Conservation (phyloP, 2,888 invertebrate species). For the Pollenia griseotomentosa region DNA sequence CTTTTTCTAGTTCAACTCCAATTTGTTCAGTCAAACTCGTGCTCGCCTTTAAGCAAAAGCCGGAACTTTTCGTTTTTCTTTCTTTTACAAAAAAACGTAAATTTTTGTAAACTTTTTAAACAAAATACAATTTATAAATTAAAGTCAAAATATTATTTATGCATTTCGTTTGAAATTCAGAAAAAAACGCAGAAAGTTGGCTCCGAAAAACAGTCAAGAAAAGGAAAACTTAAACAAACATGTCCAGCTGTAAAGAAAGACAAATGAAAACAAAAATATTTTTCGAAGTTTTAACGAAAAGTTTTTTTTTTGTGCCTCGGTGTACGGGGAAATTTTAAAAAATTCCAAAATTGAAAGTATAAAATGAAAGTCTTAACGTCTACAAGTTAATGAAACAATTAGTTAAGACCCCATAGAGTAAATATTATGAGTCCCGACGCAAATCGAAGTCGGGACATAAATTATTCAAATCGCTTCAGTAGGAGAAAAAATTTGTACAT, state of each 20-base stretch:
- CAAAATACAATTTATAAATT: conserved; percentile 70
- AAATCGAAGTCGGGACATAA: no score
- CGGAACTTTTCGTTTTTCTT: conserved; percentile 24
- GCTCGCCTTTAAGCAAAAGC: neutral
- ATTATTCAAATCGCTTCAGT: no score
- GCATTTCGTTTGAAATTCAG: conserved; percentile 51
- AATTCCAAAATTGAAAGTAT: no score
- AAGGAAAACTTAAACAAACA: conserved; percentile 50
- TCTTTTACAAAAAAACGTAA: neutral
- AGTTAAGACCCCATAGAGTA: no score
- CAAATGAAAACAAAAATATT: conserved; percentile 9
- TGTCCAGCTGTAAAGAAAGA: conserved; percentile 55
- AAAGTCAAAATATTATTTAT: conserved; percentile 71
- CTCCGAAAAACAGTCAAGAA: neutral
- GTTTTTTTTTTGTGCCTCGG: conserved; percentile 1
- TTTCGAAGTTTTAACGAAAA: neutral
- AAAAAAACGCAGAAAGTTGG: conserved; percentile 17
- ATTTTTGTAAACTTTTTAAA: conserved; percentile 50
- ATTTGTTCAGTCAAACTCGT: neutral
- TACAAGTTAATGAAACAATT: no score
- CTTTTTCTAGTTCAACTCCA: neutral
- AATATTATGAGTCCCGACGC: no score
- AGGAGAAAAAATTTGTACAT: no score
- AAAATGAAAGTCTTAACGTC: no score
- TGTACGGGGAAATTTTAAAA: neutral